phyloP scores from a whole-genome alignment of 2,797 vertebrate species.

The Peromyscus aztecus region DNA sequence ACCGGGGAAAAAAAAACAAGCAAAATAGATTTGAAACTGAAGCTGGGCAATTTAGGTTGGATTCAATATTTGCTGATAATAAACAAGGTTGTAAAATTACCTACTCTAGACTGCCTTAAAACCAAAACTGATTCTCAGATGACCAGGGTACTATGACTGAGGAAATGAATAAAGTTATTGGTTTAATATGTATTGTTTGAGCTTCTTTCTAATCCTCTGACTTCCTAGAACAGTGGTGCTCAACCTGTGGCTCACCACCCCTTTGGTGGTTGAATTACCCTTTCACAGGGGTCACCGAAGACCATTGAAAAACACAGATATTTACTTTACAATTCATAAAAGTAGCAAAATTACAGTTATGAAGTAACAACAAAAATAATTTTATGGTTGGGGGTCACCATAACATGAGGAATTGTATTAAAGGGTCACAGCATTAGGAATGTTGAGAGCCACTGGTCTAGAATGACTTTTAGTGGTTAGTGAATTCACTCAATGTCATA shows the following conservation, averaged over 20 bases:
- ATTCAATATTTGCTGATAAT: slow-evolving; percentile 54
- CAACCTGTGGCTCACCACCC: neutral
- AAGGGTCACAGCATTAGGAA: neutral
- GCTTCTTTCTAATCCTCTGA: slow-evolving; percentile 48
- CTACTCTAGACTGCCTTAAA: slow-evolving; percentile 48
- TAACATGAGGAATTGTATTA: neutral
- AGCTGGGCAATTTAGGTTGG: slow-evolving; percentile 60
- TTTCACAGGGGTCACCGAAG: no score
- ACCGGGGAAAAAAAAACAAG: slow-evolving; percentile 20
- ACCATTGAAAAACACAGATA: no score
- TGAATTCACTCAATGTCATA: slow-evolving; percentile 64
- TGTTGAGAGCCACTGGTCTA: neutral
- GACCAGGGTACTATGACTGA: slow-evolving; percentile 13
- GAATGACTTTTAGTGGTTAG: slow-evolving; percentile 60
- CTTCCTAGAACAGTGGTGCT: slow-evolving; percentile 19
- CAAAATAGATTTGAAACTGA: slow-evolving; percentile 51
- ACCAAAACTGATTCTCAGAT: slow-evolving; percentile 66
- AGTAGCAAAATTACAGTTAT: neutral
- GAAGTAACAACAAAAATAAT: neutral
- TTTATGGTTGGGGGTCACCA: neutral
- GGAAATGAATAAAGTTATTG: slow-evolving; percentile 47
- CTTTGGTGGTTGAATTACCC: neutral
- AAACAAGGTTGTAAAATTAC: slow-evolving; percentile 41
- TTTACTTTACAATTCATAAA: neutral
- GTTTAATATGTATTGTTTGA: slow-evolving; percentile 67